phyloP scores from a whole-genome alignment of 2,797 vertebrate species.

The Dryobates pubescens region DNA sequence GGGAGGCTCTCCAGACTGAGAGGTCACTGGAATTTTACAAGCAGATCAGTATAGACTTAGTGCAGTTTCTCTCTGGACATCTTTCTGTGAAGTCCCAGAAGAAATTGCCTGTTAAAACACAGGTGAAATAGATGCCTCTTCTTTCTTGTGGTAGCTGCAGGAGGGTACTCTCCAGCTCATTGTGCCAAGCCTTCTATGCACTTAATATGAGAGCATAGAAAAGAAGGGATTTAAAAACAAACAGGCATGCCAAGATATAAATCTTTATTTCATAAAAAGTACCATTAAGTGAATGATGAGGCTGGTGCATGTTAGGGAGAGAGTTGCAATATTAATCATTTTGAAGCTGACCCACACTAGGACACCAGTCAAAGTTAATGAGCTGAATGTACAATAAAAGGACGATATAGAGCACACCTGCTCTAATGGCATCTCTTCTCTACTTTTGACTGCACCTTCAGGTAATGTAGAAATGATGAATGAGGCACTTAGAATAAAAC shows the following conservation, averaged over 20 bases:
- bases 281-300: background rate
- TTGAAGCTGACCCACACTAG: background rate
- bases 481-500: conserved; percentile 4
- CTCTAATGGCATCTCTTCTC: conserved; percentile 24
- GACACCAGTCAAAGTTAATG: conserved; percentile 29
- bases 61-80: accelerated
- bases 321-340: background rate
- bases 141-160: background rate
- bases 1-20: background rate
- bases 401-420: background rate
- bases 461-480: conserved; percentile 30
- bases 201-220: background rate
- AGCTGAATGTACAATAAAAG: conserved; percentile 10
- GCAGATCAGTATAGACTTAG: background rate
- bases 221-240: background rate
- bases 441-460: conserved; percentile 41
- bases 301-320: background rate
- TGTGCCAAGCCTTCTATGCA: background rate
- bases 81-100: background rate
- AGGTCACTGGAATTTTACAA: background rate
- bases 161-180: background rate
- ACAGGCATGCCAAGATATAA: background rate
- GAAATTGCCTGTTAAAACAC: background rate
- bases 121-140: background rate
- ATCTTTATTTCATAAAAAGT: background rate